Evolutionary conservation across 2,797 vertebrate species (phyloP), one percentile per base, ranked within the genome.

Genomic region (Amphiprion clarkii): DNA sequence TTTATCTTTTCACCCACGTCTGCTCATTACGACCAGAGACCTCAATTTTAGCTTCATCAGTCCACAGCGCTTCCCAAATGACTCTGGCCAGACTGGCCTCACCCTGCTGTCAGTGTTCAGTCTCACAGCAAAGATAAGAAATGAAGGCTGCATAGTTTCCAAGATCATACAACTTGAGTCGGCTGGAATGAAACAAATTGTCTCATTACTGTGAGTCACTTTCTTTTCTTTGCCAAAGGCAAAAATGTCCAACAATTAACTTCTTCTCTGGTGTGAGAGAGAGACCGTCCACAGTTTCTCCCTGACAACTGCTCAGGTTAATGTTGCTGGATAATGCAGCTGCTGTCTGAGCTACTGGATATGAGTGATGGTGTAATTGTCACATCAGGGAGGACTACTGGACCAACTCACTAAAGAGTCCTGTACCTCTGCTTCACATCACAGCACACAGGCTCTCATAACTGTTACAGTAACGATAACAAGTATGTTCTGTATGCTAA

Each of bases 141-240:
- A 23, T n/a, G 4, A 80, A 33, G 63, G 48, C 68, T 42, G 78
- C 85, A 88, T 85, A 87, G 62, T 89, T 92, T 87, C 85, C 74
- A 19, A 1, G 72, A 88, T 88, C 82, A 88, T n/a, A 76, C 56
- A 78, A 62, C 64, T 40, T 1, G 1, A 39, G 39, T 71, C 1
- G 0, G 27, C 54, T 71, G 31, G 65, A 71, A 84, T 82, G 71
- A 83, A 71, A 71, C 59, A 80, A 87, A 88, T 79, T 77, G 72
- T 69, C 79, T 85, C 66, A 71, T 79, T 70, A 60, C 53, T 33
- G 21, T 40, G 71, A 84, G 17, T 60, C 48, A 25, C 48, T 42
- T 19, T 72, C 67, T 55, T 62, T 66, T 82, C 73, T 19, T 39
- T 84, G 81, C 67, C 78, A 80, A 70, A 56, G 31, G 14, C 8